Base-by-base conservation (phyloP, 1,140 invertebrate species). In the Drosophila nebulosa region DNA sequence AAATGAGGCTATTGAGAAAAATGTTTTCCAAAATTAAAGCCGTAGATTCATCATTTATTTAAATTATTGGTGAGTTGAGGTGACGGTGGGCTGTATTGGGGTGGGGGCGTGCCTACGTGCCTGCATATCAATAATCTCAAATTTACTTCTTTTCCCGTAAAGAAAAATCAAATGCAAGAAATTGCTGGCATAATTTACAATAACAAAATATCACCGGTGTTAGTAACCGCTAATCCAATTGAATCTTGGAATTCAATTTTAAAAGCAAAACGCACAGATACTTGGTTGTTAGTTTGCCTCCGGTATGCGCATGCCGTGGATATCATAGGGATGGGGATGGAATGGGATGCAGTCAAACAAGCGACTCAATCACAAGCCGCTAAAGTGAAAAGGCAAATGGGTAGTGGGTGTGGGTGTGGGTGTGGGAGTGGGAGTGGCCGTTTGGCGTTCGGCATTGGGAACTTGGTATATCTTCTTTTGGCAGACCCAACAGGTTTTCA, bases 201-300 rank as follows among this genome's bases (percentile, higher is more conserved):
- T 89, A 88, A 88, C 84, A 89, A 55, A 55, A 68, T 70, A 88
- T 88, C 84, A 72, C 74, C 85, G 73, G 76, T 89, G 83, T 89
- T 84, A 86, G 79, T 79, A 89, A 79, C 85, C 79, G 73, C 88
- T 90, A 90, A 90, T 90, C 88, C 89, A 90, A 89, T 90, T 90
- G 83, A 67, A 69, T 74, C 80, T 61, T 65, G 66, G 73, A 84
- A 89, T 89, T 89, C 79, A 89, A 89, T 89, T 89, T 74, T 70
- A 67, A 52, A 27, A 55, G 73, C 57, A 64, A 56, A 46, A 52
- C 18, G 58, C 56, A 64, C 46, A 58, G 39, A 36, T 50, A 62
- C 52, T 57, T 53, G 58, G 46, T 69, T 77, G 64, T 60, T 68
- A 64, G 67, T 69, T 42, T 30, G 73, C 83, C 65, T 65, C 65